Evolutionary conservation across 2,888 invertebrate genomes (phyloP), one percentile per base, ranked within the genome.

Genomic region (Leucophenga maculata): DNA sequence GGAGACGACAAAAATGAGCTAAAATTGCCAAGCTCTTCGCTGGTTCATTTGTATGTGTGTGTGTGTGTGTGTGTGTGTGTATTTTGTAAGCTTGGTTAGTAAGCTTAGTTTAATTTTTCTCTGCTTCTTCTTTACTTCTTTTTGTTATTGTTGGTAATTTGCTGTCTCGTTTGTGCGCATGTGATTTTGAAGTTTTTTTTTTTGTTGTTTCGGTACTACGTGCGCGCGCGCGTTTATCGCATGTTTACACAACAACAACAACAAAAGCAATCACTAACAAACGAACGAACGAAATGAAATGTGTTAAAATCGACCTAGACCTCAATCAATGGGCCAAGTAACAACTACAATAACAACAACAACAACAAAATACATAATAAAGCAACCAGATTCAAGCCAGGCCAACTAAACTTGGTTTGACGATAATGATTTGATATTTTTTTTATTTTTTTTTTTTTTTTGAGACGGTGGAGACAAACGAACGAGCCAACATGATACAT

Each of bases 261-360:
- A 31, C 26, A 3, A 59, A 2, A 13, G 14, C 14, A 9, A 59
- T 14, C 1, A 59, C 32, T 26, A 60, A 22, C 54, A 68, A 26
- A 57, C 52, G 52, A 71, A 55, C 77, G 76, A 76, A 82, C 79
- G 83, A 79, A 82, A 84, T 82, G 82, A 81, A 80, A 83, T 78
- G 78, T 80, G 77, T 78, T 80, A 70, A 77, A 80, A 79, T 83
- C 84, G 85, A 86, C 85, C 85, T 85, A 85, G 85, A 85, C 85
- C 85, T 83, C 86, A 85, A 86, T 85, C 83, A 85, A 78, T 83
- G 84, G 75, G 50, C 50, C 50, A 50, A 50, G 16, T 16, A 4
- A 18, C 39, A 50, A 8, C 50, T 3, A 8, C 50, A 50, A 16
- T 13, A 50, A 50, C 6, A 50, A 16, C 6, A 50, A 18, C 16